A percentile compares a stretch with the other conserved stretches of the same genome.
These are phyloP conservation scores for Conus canariensis DNA, from an alignment of 2,888 invertebrate genomes.

Conservation along the genomic window DNA sequence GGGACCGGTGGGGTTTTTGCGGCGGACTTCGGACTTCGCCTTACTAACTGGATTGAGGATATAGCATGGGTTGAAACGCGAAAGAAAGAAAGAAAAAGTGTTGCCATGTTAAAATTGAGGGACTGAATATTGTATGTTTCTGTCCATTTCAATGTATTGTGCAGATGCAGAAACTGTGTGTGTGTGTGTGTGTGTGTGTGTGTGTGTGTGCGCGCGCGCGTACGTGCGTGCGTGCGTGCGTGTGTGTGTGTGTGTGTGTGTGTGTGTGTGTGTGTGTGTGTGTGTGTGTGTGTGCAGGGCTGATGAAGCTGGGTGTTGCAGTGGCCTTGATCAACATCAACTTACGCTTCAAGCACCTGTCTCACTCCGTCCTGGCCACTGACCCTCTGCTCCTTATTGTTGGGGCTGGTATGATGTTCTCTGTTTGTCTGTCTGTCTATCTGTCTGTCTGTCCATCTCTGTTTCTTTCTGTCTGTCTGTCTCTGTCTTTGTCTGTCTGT, in stretches of 20 bases:
- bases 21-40: too few species aligned
- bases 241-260: neutral
- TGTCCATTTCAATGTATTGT: too few species aligned
- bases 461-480: too few species aligned
- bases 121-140: too few species aligned
- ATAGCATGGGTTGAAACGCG: too few species aligned
- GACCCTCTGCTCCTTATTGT: conserved; percentile 89
- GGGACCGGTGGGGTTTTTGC: neutral
- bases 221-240: too few species aligned
- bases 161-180: neutral
- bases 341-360: conserved; percentile 88
- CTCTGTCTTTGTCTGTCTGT: neutral
- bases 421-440: neutral
- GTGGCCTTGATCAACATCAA: conserved; percentile 95
- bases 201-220: too few species aligned
- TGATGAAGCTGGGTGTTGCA: conserved; percentile 78
- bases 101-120: too few species aligned
- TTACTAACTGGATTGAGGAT: too few species aligned
- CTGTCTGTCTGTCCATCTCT: too few species aligned
- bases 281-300: conserved; percentile 56
- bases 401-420: conserved; percentile 63
- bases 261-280: neutral
- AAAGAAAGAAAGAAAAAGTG: too few species aligned
- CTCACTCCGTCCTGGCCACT: conserved; percentile 92
- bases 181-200: neutral